These are phyloP conservation scores for Hemicrepidius hirtus DNA, from an alignment of 2,888 invertebrate species.

Conservation along the genomic window DNA sequence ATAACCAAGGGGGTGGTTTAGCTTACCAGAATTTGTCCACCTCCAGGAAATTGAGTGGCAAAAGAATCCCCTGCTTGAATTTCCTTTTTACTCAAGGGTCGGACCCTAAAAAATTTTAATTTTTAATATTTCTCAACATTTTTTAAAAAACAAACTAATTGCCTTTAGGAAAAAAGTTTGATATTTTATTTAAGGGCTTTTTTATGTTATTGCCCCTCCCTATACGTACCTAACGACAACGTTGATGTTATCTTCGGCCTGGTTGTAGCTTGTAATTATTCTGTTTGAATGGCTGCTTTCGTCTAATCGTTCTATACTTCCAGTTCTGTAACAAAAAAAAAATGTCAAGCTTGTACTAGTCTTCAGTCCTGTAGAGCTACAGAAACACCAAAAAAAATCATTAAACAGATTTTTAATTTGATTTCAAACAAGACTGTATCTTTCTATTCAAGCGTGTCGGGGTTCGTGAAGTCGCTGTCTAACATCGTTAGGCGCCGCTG, in stretches of 20 bases:
- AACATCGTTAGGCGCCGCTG: too few species aligned
- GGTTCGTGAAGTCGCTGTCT: too few species aligned
- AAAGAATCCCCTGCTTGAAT: conserved; percentile 79
- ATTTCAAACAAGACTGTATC: too few species aligned
- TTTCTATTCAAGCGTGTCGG: too few species aligned
- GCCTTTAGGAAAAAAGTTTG: not conserved
- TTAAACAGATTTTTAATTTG: too few species aligned
- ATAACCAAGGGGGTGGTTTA: conserved; percentile 1
- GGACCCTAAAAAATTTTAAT: conserved; percentile 79
- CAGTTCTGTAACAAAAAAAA: conserved; percentile 65
- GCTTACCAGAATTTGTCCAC: conserved; percentile 84
- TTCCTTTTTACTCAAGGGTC: conserved; percentile 88
- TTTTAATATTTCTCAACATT: not conserved
- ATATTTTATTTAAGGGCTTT: conserved; percentile 19
- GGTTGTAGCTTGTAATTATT: conserved; percentile 73
- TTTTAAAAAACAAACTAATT: too few species aligned
- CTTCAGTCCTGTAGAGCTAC: too few species aligned
- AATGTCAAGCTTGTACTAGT: too few species aligned
- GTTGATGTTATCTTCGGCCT: conserved; percentile 89
- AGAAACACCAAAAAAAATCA: too few species aligned
- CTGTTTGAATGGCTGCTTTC: conserved; percentile 71
- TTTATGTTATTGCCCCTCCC: too few species aligned
- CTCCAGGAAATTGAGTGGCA: conserved; percentile 89
- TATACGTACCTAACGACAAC: conserved; percentile 86
- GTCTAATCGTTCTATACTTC: conserved; percentile 72